Percentiles rank a stretch among this genome's conserved stretches.
These are phyloP conservation scores for Lasioglossum pauxillum DNA, from an alignment of 2,888 invertebrate genomes.

Conservation along the genomic window DNA sequence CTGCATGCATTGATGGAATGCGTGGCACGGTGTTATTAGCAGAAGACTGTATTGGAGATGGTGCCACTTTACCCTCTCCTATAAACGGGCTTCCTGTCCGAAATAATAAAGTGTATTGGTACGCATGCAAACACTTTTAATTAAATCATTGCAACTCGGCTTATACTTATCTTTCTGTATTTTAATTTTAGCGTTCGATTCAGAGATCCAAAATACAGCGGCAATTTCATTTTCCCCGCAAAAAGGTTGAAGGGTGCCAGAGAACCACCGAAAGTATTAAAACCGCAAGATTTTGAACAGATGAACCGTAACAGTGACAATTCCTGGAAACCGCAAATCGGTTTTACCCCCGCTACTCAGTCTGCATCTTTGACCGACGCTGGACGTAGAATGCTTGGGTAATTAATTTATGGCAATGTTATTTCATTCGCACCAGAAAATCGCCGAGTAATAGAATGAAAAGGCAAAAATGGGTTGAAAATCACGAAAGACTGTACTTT, in stretches of 20 bases:
- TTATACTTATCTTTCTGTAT: not conserved
- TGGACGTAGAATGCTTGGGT: slow-evolving; percentile 91
- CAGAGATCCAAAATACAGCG: slow-evolving; percentile 91
- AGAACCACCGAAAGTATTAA: slow-evolving; percentile 91
- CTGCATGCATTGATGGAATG: slow-evolving; percentile 92
- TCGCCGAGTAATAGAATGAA: too few species aligned
- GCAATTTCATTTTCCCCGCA: slow-evolving; percentile 92
- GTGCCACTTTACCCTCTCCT: slow-evolving; percentile 89
- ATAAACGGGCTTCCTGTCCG: slow-evolving; percentile 88
- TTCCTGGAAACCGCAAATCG: slow-evolving; percentile 90
- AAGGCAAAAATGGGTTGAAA: too few species aligned
- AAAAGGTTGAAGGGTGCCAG: slow-evolving; percentile 88
- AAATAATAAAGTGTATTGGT: slow-evolving; percentile 85
- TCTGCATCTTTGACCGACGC: slow-evolving; percentile 88
- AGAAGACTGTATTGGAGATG: slow-evolving; percentile 88
- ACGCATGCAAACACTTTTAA: slow-evolving; percentile 60
- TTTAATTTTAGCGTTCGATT: slow-evolving; percentile 88
- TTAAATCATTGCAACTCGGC: not conserved
- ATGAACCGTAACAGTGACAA: slow-evolving; percentile 85
- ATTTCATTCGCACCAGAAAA: not conserved
- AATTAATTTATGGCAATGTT: slow-evolving; percentile 69
- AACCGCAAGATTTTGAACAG: slow-evolving; percentile 90
- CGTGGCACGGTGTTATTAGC: slow-evolving; percentile 92
- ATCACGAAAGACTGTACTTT: too few species aligned
- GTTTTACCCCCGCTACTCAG: slow-evolving; percentile 89